Conservation (phyloP, 2,888 invertebrate species). For the Boloria selene region DNA sequence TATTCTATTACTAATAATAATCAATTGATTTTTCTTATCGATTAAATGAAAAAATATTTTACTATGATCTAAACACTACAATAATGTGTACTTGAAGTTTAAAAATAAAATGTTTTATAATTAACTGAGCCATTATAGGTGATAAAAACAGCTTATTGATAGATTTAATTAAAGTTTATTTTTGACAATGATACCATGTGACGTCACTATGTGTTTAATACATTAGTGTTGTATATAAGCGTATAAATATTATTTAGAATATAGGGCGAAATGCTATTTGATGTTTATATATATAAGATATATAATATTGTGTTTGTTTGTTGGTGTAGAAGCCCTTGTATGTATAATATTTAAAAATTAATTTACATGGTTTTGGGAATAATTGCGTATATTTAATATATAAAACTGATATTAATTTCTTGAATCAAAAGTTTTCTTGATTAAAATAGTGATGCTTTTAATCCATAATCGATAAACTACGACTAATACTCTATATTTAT, state of each 20-base stretch:
- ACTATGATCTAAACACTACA: background rate
- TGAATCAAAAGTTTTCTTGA: too few relatives aligned
- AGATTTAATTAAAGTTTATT: conserved; percentile 33
- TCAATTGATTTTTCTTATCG: too few relatives aligned
- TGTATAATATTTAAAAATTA: background rate
- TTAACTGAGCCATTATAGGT: conserved; percentile 35
- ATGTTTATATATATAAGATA: conserved; percentile 26
- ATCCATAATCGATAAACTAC: too few relatives aligned
- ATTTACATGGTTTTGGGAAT: too few relatives aligned
- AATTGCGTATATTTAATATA: too few relatives aligned
- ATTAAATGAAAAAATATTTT: background rate
- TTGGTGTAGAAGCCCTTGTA: conserved; percentile 6
- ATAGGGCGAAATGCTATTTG: conserved; percentile 22
- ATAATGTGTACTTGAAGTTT: conserved; percentile 25
- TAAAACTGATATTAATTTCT: too few relatives aligned
- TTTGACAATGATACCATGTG: conserved; percentile 29
- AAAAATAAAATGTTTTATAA: conserved; percentile 18
- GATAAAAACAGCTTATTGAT: conserved; percentile 34
- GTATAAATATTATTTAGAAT: conserved; percentile 29
- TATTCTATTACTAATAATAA: too few relatives aligned
- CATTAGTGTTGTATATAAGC: conserved; percentile 35
- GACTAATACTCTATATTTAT: too few relatives aligned
- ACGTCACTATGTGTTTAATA: conserved; percentile 31
- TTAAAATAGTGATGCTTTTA: too few relatives aligned
- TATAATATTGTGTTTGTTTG: conserved; percentile 4